These are phyloP conservation scores for Sipha maydis DNA, from an alignment of 2,888 invertebrate genomes.

Conservation along the genomic window DNA sequence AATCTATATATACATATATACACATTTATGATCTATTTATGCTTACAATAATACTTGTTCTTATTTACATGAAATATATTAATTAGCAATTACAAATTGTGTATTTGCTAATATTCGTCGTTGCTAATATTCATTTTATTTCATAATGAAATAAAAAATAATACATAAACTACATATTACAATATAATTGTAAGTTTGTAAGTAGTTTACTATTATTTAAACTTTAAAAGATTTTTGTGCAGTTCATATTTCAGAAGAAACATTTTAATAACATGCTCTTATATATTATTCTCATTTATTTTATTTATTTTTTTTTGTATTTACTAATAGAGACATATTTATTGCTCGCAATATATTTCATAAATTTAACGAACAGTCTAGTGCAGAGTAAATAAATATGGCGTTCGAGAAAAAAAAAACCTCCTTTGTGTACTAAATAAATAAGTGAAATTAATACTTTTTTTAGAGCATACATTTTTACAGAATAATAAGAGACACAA, in stretches of 20 bases:
- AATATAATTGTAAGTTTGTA: too few species aligned
- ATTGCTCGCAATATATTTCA: not conserved
- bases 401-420: not conserved
- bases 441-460: slow-evolving; percentile 33
- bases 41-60: too few species aligned
- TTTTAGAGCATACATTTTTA: not conserved
- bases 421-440: slow-evolving; percentile 10
- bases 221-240: too few species aligned
- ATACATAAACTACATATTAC: too few species aligned
- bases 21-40: too few species aligned
- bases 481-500: slow-evolving; percentile 1
- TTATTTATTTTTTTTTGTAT: not conserved
- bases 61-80: too few species aligned
- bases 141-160: too few species aligned
- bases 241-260: not conserved
- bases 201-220: too few species aligned
- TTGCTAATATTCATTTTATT: too few species aligned
- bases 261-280: not conserved
- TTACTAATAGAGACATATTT: not conserved
- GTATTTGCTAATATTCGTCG: too few species aligned
- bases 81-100: too few species aligned
- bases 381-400: slow-evolving; percentile 7
- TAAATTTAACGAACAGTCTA: slow-evolving; percentile 17
- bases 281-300: not conserved
- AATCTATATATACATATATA: too few species aligned